Base-by-base conservation (phyloP, 2,888 invertebrate genomes). In the Lomographa bimaculata region DNA sequence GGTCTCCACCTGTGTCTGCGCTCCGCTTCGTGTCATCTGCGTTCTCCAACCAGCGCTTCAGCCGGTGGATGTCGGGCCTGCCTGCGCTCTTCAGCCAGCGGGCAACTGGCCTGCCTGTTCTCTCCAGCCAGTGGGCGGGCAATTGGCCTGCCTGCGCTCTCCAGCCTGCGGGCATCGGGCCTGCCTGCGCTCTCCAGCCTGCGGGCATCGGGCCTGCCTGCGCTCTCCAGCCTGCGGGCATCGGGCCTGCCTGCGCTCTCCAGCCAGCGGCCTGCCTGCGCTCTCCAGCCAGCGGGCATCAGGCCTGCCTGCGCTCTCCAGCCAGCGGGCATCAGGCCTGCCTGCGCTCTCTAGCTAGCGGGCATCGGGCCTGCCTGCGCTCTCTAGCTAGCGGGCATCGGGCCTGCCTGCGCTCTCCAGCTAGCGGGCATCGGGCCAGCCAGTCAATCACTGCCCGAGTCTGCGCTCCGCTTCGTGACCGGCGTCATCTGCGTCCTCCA, bases 101-200 rank as follows among this genome's bases (percentile, higher is more conserved):
- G 9, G 16, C 8, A 12, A n/a, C 2, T 11, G 3, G 5, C 14
- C 32, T 16, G 16, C 4, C n/a, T 23, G 14, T 16, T 12, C n/a
- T 14, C n/a, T 7, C 24, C 21, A 16, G 17, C n/a, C 19, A 6
- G 28, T 18, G 7, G 11, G 11, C 12, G 7, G 19, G 6, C 32
- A 10, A 23, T 7, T 8, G 9, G 34, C 25, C 9, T n/a, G 29
- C 7, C 11, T 16, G 12, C 9, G 7, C 6, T 7, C 14, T 28
- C 17, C 7, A 10, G 25, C 7, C 24, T 18, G 25, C 25, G 4
- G 7, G 17, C 7, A n/a, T 12, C 12, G 21, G n/a, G n/a, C 12
- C 28, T 17, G 21, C 11, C 10, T 23, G 27, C 7, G 7, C 28
- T 17, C 5, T 2, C 12, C 21, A 7, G 26, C 14, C 26, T 10